Evolutionary conservation across 2,797 vertebrate genomes (phyloP).

Genomic region (Dermochelys coriacea): DNA sequence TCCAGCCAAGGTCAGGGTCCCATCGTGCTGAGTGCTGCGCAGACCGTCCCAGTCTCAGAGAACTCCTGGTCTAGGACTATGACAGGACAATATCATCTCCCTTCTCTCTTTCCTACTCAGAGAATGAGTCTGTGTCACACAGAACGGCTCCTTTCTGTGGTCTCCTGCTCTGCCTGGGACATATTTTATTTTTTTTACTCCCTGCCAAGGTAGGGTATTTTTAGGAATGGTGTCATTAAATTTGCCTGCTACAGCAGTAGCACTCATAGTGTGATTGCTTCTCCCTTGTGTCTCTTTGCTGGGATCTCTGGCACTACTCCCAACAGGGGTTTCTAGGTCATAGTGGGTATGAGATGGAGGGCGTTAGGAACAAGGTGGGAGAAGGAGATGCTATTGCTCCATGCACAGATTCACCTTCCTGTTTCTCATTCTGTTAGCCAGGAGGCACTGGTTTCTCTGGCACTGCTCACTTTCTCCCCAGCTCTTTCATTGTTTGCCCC

Average conservation of each 20-base stretch:
- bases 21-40: neutral
- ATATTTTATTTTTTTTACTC: neutral
- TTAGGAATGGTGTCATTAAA: neutral
- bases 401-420: too few relatives aligned
- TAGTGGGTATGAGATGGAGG: neutral
- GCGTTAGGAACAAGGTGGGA: neutral
- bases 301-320: neutral
- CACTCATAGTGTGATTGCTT: neutral
- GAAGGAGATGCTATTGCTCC: neutral
- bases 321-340: neutral
- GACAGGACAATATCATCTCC: neutral
- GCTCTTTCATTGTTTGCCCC: too few relatives aligned
- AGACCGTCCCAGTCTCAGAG: neutral
- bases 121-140: neutral
- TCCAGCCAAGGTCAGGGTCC: neutral
- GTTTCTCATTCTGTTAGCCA: too few relatives aligned
- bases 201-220: neutral
- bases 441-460: too few relatives aligned
- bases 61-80: neutral
- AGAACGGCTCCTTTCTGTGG: accelerated
- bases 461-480: too few relatives aligned
- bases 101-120: neutral
- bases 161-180: neutral
- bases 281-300: neutral
- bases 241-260: neutral